Percentiles rank a stretch among this genome's conserved stretches.
These are phyloP conservation scores for Coturnix japonica DNA, from an alignment of 2,113 vertebrate species.

Conservation along the genomic window DNA sequence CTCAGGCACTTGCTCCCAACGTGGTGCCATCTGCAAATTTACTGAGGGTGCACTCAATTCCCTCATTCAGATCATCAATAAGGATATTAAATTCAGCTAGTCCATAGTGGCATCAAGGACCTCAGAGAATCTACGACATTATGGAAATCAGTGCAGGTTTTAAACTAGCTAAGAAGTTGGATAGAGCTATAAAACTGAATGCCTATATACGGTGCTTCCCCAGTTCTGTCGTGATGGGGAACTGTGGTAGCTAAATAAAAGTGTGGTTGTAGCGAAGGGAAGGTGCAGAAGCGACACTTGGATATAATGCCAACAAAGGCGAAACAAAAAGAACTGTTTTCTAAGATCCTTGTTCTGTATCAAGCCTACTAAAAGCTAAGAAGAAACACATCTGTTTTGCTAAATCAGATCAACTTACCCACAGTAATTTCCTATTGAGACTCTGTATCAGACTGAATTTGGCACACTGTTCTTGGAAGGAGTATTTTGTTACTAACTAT, in stretches of 20 bases:
- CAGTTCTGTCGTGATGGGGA: neutral
- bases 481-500: neutral
- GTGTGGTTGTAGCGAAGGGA: neutral
- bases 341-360: neutral
- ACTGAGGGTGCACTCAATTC: too few species aligned
- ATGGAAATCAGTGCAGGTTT: neutral
- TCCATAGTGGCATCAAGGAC: neutral
- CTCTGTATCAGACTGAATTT: slow-evolving; percentile 8
- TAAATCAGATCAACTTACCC: neutral
- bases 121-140: neutral
- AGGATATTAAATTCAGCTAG: neutral
- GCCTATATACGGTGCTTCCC: neutral
- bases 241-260: neutral
- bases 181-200: neutral
- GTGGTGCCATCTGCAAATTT: too few species aligned
- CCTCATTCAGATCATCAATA: too few species aligned
- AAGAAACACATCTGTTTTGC: neutral
- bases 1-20: too few species aligned
- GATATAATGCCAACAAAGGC: neutral
- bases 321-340: neutral
- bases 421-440: slow-evolving; percentile 15
- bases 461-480: neutral
- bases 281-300: neutral
- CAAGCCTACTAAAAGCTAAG: neutral
- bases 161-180: neutral